These are phyloP conservation scores for Holotrichia oblita DNA, from an alignment of 1,140 invertebrate genomes.

Conservation along the genomic window DNA sequence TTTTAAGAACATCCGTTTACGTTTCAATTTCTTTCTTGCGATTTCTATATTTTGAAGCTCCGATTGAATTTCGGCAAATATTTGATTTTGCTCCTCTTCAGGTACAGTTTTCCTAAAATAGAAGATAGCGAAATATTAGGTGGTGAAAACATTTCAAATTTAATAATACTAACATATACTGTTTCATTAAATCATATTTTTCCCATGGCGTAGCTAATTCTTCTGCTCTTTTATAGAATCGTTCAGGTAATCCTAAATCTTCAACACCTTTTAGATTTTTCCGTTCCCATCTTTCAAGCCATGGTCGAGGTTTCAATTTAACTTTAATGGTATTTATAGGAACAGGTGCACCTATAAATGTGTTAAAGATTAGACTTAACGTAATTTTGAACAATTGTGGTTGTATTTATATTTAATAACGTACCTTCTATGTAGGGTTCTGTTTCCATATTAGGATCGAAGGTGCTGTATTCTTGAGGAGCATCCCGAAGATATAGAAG, in stretches of 20 bases:
- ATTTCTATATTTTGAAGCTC: constrained; percentile 77
- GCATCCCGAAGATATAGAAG: constrained; percentile 93
- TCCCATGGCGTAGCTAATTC: constrained; percentile 79
- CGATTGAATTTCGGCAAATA: constrained; percentile 83
- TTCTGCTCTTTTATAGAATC: constrained; percentile 67
- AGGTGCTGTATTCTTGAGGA: constrained; percentile 91
- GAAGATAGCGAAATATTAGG: not conserved
- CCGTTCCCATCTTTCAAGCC: constrained; percentile 86
- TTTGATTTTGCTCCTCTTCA: constrained; percentile 85
- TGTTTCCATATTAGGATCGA: constrained; percentile 91
- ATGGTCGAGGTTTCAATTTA: constrained; percentile 85
- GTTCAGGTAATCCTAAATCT: constrained; percentile 70
- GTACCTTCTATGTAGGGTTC: constrained; percentile 79
- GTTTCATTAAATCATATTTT: constrained; percentile 94
- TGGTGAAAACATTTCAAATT: too few species aligned
- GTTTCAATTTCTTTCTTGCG: constrained; percentile 71
- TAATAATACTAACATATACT: constrained; percentile 81
- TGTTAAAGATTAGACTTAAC: not conserved
- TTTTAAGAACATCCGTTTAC: constrained; percentile 72
- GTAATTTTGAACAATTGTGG: too few species aligned
- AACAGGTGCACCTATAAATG: constrained; percentile 66
- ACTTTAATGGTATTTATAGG: constrained; percentile 90
- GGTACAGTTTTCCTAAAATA: constrained; percentile 75
- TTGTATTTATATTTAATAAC: constrained; percentile 9
- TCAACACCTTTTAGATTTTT: constrained; percentile 82